Conservation (phyloP, 2,797 vertebrate genomes). For the Peromyscus eremicus region DNA sequence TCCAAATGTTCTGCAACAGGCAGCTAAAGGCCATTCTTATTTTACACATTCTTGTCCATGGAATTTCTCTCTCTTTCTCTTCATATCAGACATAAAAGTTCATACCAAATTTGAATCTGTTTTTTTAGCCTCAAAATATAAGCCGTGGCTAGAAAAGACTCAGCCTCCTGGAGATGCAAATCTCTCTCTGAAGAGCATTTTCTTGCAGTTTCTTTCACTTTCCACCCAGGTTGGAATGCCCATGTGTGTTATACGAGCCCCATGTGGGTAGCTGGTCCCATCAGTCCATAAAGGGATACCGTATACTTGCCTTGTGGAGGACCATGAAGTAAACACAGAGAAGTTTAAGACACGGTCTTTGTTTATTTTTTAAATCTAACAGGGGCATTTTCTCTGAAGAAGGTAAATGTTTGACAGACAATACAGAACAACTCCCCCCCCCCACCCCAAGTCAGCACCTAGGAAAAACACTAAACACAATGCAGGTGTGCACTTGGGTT, state of each 20-base stretch:
- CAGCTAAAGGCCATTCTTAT: neutral
- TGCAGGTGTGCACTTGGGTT: neutral
- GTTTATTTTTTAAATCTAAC: neutral
- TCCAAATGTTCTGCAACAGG: conserved; percentile 1
- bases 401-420: conserved; percentile 55
- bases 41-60: neutral
- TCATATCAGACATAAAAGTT: conserved; percentile 1
- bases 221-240: neutral
- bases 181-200: conserved; percentile 5
- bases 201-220: neutral
- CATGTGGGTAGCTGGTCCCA: neutral
- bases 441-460: neutral
- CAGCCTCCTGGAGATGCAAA: neutral
- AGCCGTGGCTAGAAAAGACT: neutral
- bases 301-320: neutral
- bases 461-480: conserved; percentile 3
- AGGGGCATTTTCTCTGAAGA: conserved; percentile 44
- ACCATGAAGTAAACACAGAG: neutral
- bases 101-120: conserved; percentile 9
- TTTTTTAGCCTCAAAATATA: conserved; percentile 45
- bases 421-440: conserved; percentile 18
- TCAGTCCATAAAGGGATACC: neutral
- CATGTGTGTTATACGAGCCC: neutral
- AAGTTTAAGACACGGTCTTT: neutral
- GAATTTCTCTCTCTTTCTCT: neutral